Base-by-base conservation (phyloP, 2,113 vertebrate species). In the Seriola dumerili region DNA sequence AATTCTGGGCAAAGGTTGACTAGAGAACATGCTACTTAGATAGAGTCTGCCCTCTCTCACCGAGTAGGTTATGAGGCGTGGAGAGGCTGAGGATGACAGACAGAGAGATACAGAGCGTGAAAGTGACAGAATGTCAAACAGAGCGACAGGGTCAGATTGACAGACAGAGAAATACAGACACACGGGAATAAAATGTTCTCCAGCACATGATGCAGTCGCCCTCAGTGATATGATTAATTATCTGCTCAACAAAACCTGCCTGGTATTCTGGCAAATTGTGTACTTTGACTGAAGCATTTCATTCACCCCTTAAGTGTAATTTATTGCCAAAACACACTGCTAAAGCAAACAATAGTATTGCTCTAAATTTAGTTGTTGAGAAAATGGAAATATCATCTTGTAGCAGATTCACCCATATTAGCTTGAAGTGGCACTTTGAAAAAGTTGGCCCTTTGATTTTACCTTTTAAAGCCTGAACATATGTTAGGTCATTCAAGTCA, bases 1-100 rank as follows among this genome's bases (percentile, higher is more conserved):
- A 72, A 65, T 66, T 62, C 21, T 44, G 69, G 38, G 0, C 62
- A 75, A 74, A 16, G 68, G 67, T 67, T 65, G 65, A 70, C 6
- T 73, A 44, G 68, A 74, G 67, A 80, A 78, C 75, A 80, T 23
- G 61, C 44, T 21, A 65, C 48, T n/a, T 32, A n/a, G 63, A 62
- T 13, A 4, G 42, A 65, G 32, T 34, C 54, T 46, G 67, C n/a
- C 40, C 25, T 72, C 76, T 66, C 36, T 72, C 4, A 4, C 8
- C 3, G 19, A 38, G 25, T 6, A 17, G 68, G 64, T 79, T 63
- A 59, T 1, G 14, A 80, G 16, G 12, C 52, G 42, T 4, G 9
- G 10, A 9, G 66, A 59, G 40, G 40, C 40, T 1, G n/a, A 72
- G 8, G 19, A 58, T 52, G 76, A 78, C 42, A 13, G 66, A 71